A percentile compares a stretch with the other conserved stretches of the same genome.
Conservation (phyloP, 1,140 invertebrate genomes). For the Agrilus planipennis region DNA sequence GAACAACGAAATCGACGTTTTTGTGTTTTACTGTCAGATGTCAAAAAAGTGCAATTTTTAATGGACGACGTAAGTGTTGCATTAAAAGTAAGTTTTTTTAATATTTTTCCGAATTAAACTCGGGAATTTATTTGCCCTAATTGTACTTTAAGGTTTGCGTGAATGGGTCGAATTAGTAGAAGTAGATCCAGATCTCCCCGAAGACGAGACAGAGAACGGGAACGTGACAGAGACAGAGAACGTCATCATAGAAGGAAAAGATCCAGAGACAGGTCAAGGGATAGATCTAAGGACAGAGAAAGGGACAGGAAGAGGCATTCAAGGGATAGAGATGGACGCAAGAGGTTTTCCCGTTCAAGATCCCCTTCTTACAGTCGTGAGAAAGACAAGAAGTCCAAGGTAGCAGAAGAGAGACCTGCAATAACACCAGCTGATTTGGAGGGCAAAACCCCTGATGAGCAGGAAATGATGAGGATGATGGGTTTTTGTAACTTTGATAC, state of each 20-base stretch:
- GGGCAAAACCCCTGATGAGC: conserved; percentile 80
- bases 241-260: conserved; percentile 40
- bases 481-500: conserved; percentile 91
- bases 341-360: conserved; percentile 38
- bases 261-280: conserved; percentile 42
- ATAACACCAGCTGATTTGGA: conserved; percentile 62
- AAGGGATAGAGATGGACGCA: conserved; percentile 36
- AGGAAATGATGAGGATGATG: conserved; percentile 94
- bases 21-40: conserved; percentile 20
- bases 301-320: conserved; percentile 32
- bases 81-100: conserved; percentile 3
- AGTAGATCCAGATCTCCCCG: conserved; percentile 24
- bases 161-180: conserved; percentile 33
- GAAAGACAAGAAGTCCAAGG: conserved; percentile 29
- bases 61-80: neutral
- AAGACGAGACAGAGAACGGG: conserved; percentile 32
- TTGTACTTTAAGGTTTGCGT: too few relatives aligned
- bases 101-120: conserved; percentile 1
- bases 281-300: conserved; percentile 29
- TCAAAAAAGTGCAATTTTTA: conserved; percentile 16
- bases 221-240: conserved; percentile 37
- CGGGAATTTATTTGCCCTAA: neutral
- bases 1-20: conserved; percentile 28
- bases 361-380: conserved; percentile 35
- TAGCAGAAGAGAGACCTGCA: conserved; percentile 42